Evolutionary conservation across 2,888 invertebrate genomes (phyloP), one percentile per base, ranked within the genome.

Genomic region (Drosophila stalkeri): DNA sequence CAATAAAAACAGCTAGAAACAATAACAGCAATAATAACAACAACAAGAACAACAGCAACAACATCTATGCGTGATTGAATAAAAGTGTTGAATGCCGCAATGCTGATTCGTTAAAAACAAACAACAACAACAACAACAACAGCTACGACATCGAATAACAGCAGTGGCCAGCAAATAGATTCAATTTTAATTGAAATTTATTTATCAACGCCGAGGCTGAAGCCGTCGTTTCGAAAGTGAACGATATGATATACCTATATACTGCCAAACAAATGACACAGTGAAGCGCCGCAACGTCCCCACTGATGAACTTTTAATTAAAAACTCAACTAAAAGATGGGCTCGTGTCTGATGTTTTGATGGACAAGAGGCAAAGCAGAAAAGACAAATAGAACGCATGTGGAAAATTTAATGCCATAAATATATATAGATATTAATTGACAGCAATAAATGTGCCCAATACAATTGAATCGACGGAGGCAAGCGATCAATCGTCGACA

Each of bases 161-260:
- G 44, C 23, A 52, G 46, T 44, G 60, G 55, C 33, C 69, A 68
- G 43, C 61, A 60, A n/a, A 78, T 70, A 65, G 75, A 68, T 73
- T 75, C 55, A 68, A 64, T 70, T 87, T 86, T 84, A 89, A 85
- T 85, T 89, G 77, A 89, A 85, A 89, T 87, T 85, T 89, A 85
- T 85, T 86, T 80, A 78, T 69, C 72, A 61, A 20, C 65, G 54
- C 54, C 59, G 63, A 31, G 41, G 59, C 49, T 18, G 47, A n/a
- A 31, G 44, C 33, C 31, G 41, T 47, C 56, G 52, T 12, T 51
- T 59, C 59, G 54, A 54, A 74, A 62, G 64, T 23, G 52, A 60
- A 27, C 52, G 27, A 49, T 27, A 44, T 41, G n/a, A 67, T 44
- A 44, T 41, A 37, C 6, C 6, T 43, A 52, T 23, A 52, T 63